Percentiles rank a stretch among this genome's conserved stretches.
Evolutionary conservation across 1,140 invertebrate genomes (phyloP).

Genomic region (Hyposmocoma kahamanoa): DNA sequence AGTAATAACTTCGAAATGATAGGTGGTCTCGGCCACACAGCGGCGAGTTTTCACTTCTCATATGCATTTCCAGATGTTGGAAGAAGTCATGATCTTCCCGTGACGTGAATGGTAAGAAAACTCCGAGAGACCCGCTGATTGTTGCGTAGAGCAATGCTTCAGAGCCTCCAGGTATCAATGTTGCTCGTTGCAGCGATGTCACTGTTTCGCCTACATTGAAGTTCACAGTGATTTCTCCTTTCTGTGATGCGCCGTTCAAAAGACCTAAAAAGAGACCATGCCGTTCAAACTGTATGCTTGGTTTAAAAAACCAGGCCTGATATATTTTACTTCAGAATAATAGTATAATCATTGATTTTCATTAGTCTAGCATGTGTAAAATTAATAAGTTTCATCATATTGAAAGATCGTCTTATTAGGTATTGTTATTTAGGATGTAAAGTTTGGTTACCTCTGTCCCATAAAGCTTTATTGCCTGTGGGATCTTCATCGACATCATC

Average conservation of each 20-base stretch:
- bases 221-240: slow-evolving; percentile 92
- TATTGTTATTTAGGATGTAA: not conserved
- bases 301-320: not conserved
- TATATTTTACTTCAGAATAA: slow-evolving; percentile 30
- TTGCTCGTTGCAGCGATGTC: slow-evolving; percentile 93
- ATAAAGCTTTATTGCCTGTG: slow-evolving; percentile 97
- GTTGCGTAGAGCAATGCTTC: slow-evolving; percentile 98
- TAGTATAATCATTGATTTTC: slow-evolving; percentile 59
- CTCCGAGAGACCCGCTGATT: slow-evolving; percentile 95
- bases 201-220: slow-evolving; percentile 98
- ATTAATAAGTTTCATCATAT: slow-evolving; percentile 52
- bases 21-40: slow-evolving; percentile 98
- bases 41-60: slow-evolving; percentile 97
- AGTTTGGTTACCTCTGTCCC: slow-evolving; percentile 86
- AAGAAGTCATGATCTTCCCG: slow-evolving; percentile 99
- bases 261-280: slow-evolving; percentile 73
- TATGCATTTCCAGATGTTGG: slow-evolving; percentile 99
- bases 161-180: slow-evolving; percentile 96
- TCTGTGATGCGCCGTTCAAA: slow-evolving; percentile 97
- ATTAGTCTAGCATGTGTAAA: slow-evolving; percentile 73
- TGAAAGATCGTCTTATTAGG: not conserved
- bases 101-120: slow-evolving; percentile 97
- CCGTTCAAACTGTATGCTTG: not conserved
- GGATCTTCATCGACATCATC: slow-evolving; percentile 99
- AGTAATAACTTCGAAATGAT: slow-evolving; percentile 97